A percentile compares a stretch with the other conserved stretches of the same genome.
Evolutionary conservation across 1,140 invertebrate species (phyloP).

Genomic region (Aporrectodea caliginosa): DNA sequence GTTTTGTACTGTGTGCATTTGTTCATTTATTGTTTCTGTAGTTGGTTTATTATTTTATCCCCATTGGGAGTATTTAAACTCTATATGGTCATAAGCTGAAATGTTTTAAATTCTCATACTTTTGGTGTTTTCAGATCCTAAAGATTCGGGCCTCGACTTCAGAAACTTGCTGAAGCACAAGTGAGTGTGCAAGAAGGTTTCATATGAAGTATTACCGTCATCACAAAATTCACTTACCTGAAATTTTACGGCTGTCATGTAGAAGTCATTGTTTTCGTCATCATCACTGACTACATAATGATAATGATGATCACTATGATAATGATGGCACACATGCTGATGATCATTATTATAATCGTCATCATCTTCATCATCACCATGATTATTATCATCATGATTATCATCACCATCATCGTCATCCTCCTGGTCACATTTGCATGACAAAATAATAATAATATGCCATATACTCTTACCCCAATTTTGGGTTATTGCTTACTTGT

Average conservation of each 20-base stretch:
- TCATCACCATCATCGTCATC: neutral
- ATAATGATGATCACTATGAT: neutral
- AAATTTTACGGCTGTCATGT: neutral
- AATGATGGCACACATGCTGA: neutral
- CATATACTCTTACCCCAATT: no score
- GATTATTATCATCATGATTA: neutral
- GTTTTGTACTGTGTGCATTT: no score
- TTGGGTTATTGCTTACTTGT: no score
- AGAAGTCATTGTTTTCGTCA: neutral
- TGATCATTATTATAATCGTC: neutral
- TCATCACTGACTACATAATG: neutral
- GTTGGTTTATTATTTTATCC: no score
- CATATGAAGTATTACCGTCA: no score
- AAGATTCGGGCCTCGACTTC: conserved; percentile 94
- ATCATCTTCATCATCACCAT: neutral
- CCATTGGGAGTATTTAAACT: no score
- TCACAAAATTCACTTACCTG: conserved; percentile 25
- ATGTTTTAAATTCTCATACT: no score
- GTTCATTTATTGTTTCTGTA: no score
- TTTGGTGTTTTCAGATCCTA: conserved; percentile 62
- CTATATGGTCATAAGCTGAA: no score
- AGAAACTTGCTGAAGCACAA: conserved; percentile 92
- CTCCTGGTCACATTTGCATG: conserved; percentile 1
- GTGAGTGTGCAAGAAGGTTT: no score
- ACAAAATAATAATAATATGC: no score